Base-by-base conservation (phyloP, 64 coral and sea anemone genomes). In the Stylophora pistillata region DNA sequence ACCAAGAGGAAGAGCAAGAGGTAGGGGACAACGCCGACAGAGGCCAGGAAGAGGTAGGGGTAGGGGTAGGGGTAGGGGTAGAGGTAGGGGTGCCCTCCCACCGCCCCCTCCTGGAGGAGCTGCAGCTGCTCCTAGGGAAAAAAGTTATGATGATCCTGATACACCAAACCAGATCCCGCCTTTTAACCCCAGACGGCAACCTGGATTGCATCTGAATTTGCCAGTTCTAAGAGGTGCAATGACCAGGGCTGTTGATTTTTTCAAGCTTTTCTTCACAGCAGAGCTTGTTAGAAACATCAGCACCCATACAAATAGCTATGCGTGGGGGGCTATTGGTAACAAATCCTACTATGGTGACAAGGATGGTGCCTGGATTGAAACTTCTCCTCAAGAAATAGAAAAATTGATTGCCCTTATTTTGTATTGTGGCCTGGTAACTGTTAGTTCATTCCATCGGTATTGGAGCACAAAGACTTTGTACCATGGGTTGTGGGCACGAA, bases 231-330 rank as follows among this genome's bases (percentile, higher is more conserved):
- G 88, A 32, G 41, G 59, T 72, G 47, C 63, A 10, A 90, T 90
- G 78, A 90, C 88, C 18, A 81, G 29, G 56, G 32, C 88, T 59
- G 18, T 82, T 17, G 78, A 82, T 13, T 91, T 91, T 77, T 91
- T 91, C 37, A 55, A 74, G 30, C 71, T 91, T 9, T 80, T 80
- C 30, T 80, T 80, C 31, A 37, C 78, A 17, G 56, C 10, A 15
- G 56, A 57, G 28, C 15, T 80, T 16, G 3, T 80, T 15, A 57
- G 15, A 31, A 60, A 27, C 2, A 60, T 80, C 29, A 31, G 27
- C 7, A 31, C 12, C 15, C 57, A 62, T 62, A 80, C 56, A 32
- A 80, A 80, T 31, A 32, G 54, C 30, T 80, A 80, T 61, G 56
- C 76, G 11, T 57, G 56, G 56, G 56, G 56, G 56, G 56, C 15